A percentile compares a stretch with the other conserved stretches of the same genome.
These are phyloP conservation scores for Chorisops tibialis DNA, from an alignment of 2,888 invertebrate species.

Conservation along the genomic window DNA sequence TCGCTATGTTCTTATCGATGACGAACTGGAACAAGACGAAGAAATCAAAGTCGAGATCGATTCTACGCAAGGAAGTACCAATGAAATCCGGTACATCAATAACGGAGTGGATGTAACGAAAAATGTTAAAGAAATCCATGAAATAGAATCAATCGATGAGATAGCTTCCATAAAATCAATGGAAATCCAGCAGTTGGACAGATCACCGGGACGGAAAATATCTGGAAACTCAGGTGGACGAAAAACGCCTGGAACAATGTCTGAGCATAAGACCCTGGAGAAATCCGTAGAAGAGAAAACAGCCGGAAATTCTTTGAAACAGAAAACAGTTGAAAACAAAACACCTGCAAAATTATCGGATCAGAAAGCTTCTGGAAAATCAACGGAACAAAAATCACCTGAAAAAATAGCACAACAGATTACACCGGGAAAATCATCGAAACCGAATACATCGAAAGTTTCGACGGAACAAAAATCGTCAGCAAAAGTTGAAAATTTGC, in stretches of 20 bases:
- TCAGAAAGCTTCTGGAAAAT: background rate
- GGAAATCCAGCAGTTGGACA: background rate
- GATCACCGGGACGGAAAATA: background rate
- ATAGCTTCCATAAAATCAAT: background rate
- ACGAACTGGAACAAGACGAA: constrained; percentile 43
- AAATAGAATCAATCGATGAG: background rate
- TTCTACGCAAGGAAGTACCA: constrained; percentile 40
- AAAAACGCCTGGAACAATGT: too few relatives aligned
- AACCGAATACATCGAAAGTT: background rate
- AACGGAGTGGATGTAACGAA: constrained; percentile 50
- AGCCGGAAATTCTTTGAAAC: background rate
- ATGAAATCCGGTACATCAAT: constrained; percentile 51
- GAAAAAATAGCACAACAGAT: background rate
- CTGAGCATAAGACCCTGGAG: too few relatives aligned
- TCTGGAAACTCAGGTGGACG: too few relatives aligned
- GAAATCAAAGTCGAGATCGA: constrained; percentile 47
- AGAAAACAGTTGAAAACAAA: background rate
- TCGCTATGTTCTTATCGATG: background rate
- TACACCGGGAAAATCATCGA: background rate
- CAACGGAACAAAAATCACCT: background rate
- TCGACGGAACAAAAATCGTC: too few relatives aligned
- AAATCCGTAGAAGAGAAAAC: too few relatives aligned
- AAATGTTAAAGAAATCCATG: constrained; percentile 37
- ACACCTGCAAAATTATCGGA: background rate
- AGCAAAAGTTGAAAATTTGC: background rate